phyloP scores from a whole-genome alignment of 2,113 vertebrate genomes.

The Lophura nycthemera region DNA sequence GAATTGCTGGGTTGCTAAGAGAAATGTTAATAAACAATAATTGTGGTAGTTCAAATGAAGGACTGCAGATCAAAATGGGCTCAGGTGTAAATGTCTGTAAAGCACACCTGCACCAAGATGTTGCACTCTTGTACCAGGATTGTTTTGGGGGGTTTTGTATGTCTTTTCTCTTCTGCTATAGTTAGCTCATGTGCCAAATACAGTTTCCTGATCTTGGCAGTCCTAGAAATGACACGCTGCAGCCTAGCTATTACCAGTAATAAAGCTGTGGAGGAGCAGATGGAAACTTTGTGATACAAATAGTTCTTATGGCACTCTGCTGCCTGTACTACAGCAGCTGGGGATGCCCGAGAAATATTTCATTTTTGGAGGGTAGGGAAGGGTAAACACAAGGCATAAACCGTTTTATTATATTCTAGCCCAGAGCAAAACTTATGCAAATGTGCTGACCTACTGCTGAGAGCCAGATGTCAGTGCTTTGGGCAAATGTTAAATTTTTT shows the following conservation, averaged over 20 bases:
- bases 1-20: background rate
- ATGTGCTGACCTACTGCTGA: slow-evolving; percentile 65
- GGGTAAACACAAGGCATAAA: slow-evolving; percentile 34
- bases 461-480: slow-evolving; percentile 65
- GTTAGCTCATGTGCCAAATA: background rate
- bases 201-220: background rate
- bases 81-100: background rate
- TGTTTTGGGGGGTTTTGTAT: background rate
- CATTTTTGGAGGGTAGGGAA: slow-evolving; percentile 10
- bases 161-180: background rate
- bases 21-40: background rate
- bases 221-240: background rate
- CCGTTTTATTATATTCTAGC: slow-evolving; percentile 52
- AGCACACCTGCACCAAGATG: background rate
- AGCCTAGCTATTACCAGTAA: background rate
- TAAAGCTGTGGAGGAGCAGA: slow-evolving; percentile 21
- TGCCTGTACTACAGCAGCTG: slow-evolving; percentile 23
- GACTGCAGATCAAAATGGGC: background rate
- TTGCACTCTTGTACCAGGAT: background rate
- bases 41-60: background rate
- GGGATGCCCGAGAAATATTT: slow-evolving; percentile 34
- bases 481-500: slow-evolving; percentile 65
- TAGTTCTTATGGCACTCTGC: background rate
- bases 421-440: slow-evolving; percentile 62
- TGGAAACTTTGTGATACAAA: slow-evolving; percentile 11